Conservation (phyloP, 2,113 vertebrate species). For the Suncus etruscus region DNA sequence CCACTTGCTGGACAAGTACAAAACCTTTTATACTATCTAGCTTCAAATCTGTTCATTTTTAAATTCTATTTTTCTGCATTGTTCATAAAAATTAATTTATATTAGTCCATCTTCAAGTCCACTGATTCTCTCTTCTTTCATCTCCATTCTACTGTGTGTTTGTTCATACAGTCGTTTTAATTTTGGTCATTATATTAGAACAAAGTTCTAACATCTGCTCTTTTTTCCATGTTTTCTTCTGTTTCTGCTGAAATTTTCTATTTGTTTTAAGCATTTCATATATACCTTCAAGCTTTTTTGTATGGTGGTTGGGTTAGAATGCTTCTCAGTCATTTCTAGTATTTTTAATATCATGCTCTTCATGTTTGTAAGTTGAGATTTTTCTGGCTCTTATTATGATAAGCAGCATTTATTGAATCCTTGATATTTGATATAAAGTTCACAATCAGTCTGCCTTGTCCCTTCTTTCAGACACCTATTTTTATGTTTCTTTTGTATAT, state of each 20-base stretch:
- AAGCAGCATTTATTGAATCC: constrained; percentile 12
- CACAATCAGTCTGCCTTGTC: constrained; percentile 3
- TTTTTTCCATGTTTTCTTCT: constrained; percentile 20
- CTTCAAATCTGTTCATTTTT: constrained; percentile 8
- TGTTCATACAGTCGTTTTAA: not conserved
- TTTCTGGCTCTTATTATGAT: constrained; percentile 8
- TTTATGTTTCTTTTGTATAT: constrained; percentile 35
- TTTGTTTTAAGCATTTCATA: constrained; percentile 50
- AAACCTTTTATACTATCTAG: too few relatives aligned
- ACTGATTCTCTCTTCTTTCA: not conserved
- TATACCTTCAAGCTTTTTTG: constrained; percentile 1
- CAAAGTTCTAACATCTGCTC: constrained; percentile 34
- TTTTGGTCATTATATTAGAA: constrained; percentile 53
- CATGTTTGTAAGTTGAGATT: constrained; percentile 39
- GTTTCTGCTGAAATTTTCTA: not conserved
- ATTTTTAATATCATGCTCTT: constrained; percentile 5
- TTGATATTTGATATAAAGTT: constrained; percentile 10
- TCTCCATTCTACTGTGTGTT: not conserved
- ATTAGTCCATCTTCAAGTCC: constrained; percentile 22
- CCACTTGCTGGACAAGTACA: too few relatives aligned
- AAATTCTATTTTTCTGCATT: constrained; percentile 28
- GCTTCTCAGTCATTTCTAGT: constrained; percentile 13
- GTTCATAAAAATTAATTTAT: not conserved
- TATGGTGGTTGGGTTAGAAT: constrained; percentile 1
- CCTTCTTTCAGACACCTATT: constrained; percentile 19